phyloP scores from a whole-genome alignment of 1,140 invertebrate species.

The Condylostylus longicornis region DNA sequence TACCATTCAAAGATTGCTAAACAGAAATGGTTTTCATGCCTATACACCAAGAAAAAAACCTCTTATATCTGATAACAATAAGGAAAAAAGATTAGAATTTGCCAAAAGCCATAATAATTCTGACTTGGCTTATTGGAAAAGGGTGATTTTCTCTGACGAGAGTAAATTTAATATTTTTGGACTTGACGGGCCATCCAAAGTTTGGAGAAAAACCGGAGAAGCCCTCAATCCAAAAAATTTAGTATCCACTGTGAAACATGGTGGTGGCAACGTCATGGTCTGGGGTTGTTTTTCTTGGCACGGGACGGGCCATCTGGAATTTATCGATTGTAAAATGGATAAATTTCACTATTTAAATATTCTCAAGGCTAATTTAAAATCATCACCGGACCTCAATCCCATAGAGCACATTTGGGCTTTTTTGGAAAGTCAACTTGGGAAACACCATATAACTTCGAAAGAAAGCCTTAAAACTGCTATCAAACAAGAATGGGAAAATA shows the following conservation, averaged over 20 bases:
- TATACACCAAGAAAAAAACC: constrained; percentile 4
- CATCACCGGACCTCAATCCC: no score
- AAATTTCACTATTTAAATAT: constrained; percentile 9
- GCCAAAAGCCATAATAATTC: constrained; percentile 9
- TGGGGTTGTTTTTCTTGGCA: constrained; percentile 18
- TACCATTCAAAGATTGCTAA: no score
- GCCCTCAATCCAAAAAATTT: constrained; percentile 9
- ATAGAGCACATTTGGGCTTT: no score
- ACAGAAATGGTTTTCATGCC: constrained; percentile 5
- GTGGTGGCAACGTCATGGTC: constrained; percentile 21
- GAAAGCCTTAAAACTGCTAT: no score
- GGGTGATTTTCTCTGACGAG: constrained; percentile 15
- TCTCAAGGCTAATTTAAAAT: constrained; percentile 10
- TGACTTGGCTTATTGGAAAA: constrained; percentile 6
- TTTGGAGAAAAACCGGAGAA: constrained; percentile 8
- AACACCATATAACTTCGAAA: no score
- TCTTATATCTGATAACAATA: constrained; percentile 5
- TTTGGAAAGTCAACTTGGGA: no score
- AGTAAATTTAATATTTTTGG: constrained; percentile 15
- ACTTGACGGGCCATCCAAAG: constrained; percentile 4
- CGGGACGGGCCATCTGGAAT: constrained; percentile 14
- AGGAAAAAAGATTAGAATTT: constrained; percentile 8
- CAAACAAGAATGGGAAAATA: no score
- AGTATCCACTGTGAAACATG: constrained; percentile 27
- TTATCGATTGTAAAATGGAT: constrained; percentile 12